Evolutionary conservation across 2,797 vertebrate species (phyloP), one percentile per base, ranked within the genome.

Genomic region (Mallotus villosus): DNA sequence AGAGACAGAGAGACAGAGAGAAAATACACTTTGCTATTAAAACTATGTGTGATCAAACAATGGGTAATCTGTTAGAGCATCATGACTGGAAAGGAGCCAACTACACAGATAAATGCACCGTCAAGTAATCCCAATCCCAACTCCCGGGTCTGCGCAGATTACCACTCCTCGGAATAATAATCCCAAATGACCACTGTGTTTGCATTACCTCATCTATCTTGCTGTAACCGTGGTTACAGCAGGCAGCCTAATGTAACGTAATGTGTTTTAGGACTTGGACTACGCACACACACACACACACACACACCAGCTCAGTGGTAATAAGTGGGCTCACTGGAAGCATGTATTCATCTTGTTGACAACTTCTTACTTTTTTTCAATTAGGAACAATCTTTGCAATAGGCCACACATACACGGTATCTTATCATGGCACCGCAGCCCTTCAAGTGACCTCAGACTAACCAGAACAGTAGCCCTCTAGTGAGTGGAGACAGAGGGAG

Each of bases 101-200:
- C 51, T 7, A 19, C n/a, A 66, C 21, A 27, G 64, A 51, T 21
- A 12, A 51, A 25, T 58, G 12, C 25, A 71, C 63, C 72, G 63
- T 62, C 16, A 46, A 41, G 64, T 71, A 57, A 74, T 76, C 63
- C 67, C 67, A 73, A 32, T 22, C 24, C 24, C 34, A 71, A 34
- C 21, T 46, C n/a, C n/a, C n/a, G n/a, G n/a, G n/a, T n/a, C 66
- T 72, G 7, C 5, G 37, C 67, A 81, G 70, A 82, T 79, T 77
- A 77, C n/a, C 46, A 63, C 70, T 69, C 21, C 61, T 5, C 58
- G 65, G 68, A n/a, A 78, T 76, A 70, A 73, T 19, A 24, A 19
- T 46, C 62, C 58, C 68, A 64, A 70, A 70, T 77, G 41, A 68
- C 59, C 49, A 49, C 65, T n/a, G 19, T 67, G 19, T 25, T 61